A percentile compares a stretch with the other conserved stretches of the same genome.
These are phyloP conservation scores for Hydropotes inermis DNA, from an alignment of 2,113 vertebrate genomes.

Conservation along the genomic window DNA sequence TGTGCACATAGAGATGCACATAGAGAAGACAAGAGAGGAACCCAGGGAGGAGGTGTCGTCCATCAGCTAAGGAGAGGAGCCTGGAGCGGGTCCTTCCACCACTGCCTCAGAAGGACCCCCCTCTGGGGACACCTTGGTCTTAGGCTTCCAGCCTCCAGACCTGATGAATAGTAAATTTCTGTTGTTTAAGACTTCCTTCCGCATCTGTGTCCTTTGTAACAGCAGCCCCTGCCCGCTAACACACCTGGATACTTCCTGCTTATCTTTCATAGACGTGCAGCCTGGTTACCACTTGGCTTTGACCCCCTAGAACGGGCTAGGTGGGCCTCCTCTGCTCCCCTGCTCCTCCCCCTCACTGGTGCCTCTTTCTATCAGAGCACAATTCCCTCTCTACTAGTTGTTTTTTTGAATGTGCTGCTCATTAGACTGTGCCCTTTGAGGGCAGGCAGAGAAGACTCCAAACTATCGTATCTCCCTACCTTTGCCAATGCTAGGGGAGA, in stretches of 20 bases:
- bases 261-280: not conserved
- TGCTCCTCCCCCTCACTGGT: not conserved
- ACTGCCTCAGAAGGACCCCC: not conserved
- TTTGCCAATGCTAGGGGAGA: not conserved
- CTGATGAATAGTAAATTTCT: not conserved
- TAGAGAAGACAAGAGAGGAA: not conserved
- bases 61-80: not conserved
- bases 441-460: not conserved
- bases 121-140: not conserved
- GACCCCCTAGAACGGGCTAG: not conserved
- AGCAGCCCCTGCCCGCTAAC: not conserved
- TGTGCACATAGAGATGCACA: not conserved
- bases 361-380: not conserved
- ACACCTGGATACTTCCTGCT: not conserved
- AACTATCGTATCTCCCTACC: not conserved
- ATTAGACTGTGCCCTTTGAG: not conserved
- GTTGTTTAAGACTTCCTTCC: not conserved
- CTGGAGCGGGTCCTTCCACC: not conserved
- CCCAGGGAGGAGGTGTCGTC: not conserved
- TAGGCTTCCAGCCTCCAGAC: not conserved
- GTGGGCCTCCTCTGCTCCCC: not conserved
- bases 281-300: not conserved
- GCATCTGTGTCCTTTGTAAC: not conserved
- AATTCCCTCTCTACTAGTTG: not conserved
- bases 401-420: not conserved